phyloP scores from a whole-genome alignment of 2,797 vertebrate species.

The Tiaroga cobitis region DNA sequence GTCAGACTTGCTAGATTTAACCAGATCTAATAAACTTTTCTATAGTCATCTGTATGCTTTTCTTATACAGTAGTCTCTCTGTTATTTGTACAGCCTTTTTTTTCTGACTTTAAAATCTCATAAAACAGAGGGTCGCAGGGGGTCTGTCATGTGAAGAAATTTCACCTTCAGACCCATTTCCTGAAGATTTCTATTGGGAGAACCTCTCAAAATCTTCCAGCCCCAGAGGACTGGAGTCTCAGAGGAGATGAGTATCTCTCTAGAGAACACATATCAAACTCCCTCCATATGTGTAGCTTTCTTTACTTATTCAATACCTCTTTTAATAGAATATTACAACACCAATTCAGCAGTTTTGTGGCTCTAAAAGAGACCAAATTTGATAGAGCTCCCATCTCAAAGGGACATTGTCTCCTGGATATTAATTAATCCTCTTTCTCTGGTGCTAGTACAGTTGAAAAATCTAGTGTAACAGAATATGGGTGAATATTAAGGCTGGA shows the following conservation, averaged over 20 bases:
- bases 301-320: slow-evolving; percentile 35
- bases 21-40: not conserved
- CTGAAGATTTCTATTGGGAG: slow-evolving; percentile 1
- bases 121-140: not conserved
- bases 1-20: not conserved
- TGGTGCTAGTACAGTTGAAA: not conserved
- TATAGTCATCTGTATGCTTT: not conserved
- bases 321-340: slow-evolving; percentile 20
- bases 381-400: not conserved
- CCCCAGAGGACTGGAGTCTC: not conserved
- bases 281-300: slow-evolving; percentile 50
- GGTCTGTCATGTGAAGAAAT: not conserved
- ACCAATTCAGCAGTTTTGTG: not conserved
- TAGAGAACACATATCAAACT: not conserved
- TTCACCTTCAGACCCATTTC: not conserved
- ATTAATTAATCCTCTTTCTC: not conserved
- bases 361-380: not conserved
- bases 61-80: not conserved
- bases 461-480: not conserved
- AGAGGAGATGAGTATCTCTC: slow-evolving; percentile 14
- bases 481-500: no score
- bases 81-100: not conserved
- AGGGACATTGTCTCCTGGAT: not conserved
- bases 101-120: not conserved
- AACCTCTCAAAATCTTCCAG: not conserved